Evolutionary conservation across 2,888 invertebrate species (phyloP).

Genomic region (Eupithecia pulchellata): DNA sequence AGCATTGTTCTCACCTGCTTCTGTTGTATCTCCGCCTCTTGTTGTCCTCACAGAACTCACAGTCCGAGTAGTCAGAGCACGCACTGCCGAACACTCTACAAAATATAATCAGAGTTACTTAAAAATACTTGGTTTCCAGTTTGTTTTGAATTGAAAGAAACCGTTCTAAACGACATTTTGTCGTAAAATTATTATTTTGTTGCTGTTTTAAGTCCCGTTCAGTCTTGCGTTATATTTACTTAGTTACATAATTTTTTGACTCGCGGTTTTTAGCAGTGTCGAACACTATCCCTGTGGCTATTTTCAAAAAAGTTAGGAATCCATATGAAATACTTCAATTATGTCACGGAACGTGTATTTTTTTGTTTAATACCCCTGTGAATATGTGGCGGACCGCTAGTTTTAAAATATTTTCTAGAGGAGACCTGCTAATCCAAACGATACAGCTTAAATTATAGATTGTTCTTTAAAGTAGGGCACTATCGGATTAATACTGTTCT

Average conservation of each 20-base stretch:
- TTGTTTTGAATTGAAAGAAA: background rate
- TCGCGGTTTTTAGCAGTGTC: background rate
- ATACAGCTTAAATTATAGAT: background rate
- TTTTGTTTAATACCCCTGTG: no score
- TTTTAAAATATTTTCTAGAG: no score
- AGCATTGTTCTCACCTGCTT: conserved; percentile 23
- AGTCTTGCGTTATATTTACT: background rate
- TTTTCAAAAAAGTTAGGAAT: no score
- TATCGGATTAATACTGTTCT: background rate
- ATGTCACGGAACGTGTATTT: no score
- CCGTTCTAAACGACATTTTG: background rate
- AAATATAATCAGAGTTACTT: conserved; percentile 43
- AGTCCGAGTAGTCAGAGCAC: conserved; percentile 78
- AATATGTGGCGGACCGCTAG: no score
- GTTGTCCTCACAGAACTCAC: conserved; percentile 68
- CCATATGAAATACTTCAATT: no score
- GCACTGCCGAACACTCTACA: conserved; percentile 70
- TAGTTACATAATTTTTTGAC: background rate
- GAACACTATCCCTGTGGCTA: no score
- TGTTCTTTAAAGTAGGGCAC: background rate
- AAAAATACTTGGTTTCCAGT: background rate
- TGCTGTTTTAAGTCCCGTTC: background rate
- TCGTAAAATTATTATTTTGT: background rate
- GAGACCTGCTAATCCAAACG: background rate
- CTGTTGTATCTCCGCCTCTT: conserved; percentile 45